A percentile compares a stretch with the other conserved stretches of the same genome.
Evolutionary conservation across 92 coral and sea anemone genomes (phyloP).

Genomic region (Epizoanthus fatuus): DNA sequence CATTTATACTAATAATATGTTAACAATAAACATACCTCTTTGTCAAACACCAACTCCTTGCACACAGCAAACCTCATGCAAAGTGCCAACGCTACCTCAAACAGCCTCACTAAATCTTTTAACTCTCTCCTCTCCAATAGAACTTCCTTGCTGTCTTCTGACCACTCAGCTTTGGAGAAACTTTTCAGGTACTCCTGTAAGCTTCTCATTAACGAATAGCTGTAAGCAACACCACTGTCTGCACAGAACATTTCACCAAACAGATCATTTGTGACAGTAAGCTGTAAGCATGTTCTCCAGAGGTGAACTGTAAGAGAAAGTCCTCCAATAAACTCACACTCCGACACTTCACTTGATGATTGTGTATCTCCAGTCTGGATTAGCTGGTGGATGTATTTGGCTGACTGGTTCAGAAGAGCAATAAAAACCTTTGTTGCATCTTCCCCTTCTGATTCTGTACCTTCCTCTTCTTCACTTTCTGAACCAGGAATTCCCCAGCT

Average conservation of each 20-base stretch:
- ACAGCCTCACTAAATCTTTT: constrained; percentile 68
- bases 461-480: constrained; percentile 38
- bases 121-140: constrained; percentile 6
- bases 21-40: constrained; percentile 56
- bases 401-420: constrained; percentile 22
- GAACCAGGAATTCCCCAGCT: constrained; percentile 1
- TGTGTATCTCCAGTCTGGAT: neutral
- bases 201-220: constrained; percentile 60
- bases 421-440: constrained; percentile 12
- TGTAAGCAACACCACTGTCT: constrained; percentile 59
- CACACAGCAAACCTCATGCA: constrained; percentile 81
- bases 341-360: neutral
- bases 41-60: constrained; percentile 61
- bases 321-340: constrained; percentile 41
- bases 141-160: constrained; percentile 3
- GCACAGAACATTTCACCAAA: constrained; percentile 84
- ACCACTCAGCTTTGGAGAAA: neutral
- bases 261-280: constrained; percentile 74
- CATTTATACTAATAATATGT: neutral
- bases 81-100: constrained; percentile 81
- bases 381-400: neutral
- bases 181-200: constrained; percentile 54
- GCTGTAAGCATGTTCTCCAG: constrained; percentile 92
- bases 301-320: constrained; percentile 77
- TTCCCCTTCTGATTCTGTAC: neutral